These are phyloP conservation scores for Ceratotherium simum DNA, from an alignment of 2,113 vertebrate species.

Conservation along the genomic window DNA sequence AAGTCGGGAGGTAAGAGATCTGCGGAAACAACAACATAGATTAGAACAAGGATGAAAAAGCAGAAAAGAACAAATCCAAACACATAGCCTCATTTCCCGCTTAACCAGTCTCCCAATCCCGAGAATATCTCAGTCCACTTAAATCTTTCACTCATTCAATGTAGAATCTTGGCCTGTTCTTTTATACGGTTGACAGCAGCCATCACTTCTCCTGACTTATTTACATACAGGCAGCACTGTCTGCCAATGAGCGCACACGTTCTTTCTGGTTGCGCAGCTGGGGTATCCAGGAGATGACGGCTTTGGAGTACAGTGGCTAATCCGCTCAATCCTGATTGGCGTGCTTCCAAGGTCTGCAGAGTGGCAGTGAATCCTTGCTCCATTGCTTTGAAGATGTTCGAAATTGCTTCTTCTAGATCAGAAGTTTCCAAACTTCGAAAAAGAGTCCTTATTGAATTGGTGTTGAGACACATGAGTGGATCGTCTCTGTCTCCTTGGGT, in stretches of 20 bases:
- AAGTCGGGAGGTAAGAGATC: not conserved
- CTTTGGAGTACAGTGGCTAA: not conserved
- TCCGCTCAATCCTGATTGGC: not conserved
- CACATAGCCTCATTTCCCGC: not conserved
- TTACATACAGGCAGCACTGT: not conserved
- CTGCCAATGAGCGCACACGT: not conserved
- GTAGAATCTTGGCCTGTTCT: not conserved
- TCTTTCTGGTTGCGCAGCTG: not conserved
- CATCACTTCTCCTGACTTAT: not conserved
- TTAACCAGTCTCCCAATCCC: not conserved
- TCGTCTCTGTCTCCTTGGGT: not conserved
- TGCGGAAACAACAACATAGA: not conserved
- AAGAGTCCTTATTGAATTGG: not conserved
- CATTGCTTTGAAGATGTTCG: not conserved
- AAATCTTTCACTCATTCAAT: not conserved
- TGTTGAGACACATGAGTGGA: not conserved
- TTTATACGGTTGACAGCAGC: not conserved
- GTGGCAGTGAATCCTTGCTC: not conserved
- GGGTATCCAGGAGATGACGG: not conserved
- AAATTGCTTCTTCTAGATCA: not conserved
- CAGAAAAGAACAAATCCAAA: not conserved
- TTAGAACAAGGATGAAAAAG: not conserved
- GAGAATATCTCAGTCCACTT: not conserved
- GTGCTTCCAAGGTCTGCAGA: not conserved
- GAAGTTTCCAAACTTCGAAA: not conserved